These are phyloP conservation scores for Patella pellucida DNA, from an alignment of 2,888 invertebrate species.

Conservation along the genomic window DNA sequence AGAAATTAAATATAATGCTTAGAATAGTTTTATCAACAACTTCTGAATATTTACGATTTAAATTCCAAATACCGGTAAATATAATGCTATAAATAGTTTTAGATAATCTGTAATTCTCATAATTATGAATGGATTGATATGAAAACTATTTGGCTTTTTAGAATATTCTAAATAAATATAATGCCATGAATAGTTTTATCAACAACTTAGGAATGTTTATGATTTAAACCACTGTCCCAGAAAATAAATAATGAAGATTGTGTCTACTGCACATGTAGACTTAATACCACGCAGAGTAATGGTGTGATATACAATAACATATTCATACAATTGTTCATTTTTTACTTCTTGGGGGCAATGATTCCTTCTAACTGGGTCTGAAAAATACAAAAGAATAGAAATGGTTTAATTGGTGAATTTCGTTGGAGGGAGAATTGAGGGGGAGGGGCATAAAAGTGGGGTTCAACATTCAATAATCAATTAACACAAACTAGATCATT, in stretches of 20 bases:
- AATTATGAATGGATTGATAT: neutral
- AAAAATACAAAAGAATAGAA: constrained; percentile 63
- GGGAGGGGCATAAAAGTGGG: too few species aligned
- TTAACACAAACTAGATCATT: too few species aligned
- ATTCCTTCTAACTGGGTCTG: constrained; percentile 94
- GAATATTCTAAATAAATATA: neutral
- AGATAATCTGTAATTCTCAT: neutral
- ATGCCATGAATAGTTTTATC: neutral
- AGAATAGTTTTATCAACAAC: neutral
- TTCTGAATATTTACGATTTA: neutral
- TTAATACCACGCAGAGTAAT: neutral
- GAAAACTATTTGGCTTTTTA: neutral
- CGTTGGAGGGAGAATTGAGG: too few species aligned
- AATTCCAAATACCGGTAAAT: too few species aligned
- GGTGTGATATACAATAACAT: neutral
- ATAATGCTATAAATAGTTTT: too few species aligned
- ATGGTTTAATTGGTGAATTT: neutral
- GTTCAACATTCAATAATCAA: too few species aligned
- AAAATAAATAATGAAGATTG: constrained; percentile 1
- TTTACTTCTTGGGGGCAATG: constrained; percentile 90
- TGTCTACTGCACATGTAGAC: neutral
- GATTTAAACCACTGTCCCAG: neutral
- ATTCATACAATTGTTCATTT: neutral
- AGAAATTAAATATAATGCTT: neutral
- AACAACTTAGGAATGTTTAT: neutral